Conservation (phyloP, 2,113 vertebrate species). For the Hepsetus odoe region DNA sequence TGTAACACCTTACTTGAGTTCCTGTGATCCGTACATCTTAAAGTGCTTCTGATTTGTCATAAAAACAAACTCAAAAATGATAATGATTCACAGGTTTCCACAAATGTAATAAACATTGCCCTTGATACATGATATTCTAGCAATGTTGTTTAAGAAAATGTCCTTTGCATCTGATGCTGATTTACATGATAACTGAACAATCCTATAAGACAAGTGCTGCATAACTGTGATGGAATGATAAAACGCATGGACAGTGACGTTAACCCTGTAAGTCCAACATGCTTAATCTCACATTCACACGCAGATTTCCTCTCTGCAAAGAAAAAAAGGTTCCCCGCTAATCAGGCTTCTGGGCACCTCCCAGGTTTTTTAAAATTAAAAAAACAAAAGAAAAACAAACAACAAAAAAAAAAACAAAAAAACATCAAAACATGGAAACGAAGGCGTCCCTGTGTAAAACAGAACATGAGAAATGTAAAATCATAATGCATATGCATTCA, state of each 20-base stretch:
- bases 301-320: conserved; percentile 68
- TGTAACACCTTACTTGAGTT: conserved; percentile 76
- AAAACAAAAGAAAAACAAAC: conserved; percentile 68
- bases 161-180: conserved; percentile 43
- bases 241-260: conserved; percentile 84
- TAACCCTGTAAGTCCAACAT: conserved; percentile 98
- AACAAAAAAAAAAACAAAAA: conserved; percentile 65
- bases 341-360: conserved; percentile 85
- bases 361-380: conserved; percentile 71
- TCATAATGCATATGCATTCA: conserved; percentile 59
- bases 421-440: conserved; percentile 96
- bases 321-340: conserved; percentile 70
- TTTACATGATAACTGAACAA: conserved; percentile 68
- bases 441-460: conserved; percentile 78
- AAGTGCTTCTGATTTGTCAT: conserved; percentile 87
- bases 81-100: conserved; percentile 46
- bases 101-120: conserved; percentile 40
- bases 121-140: conserved; percentile 41
- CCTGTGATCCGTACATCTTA: conserved; percentile 62
- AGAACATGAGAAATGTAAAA: conserved; percentile 70
- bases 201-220: conserved; percentile 87
- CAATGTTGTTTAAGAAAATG: conserved; percentile 34
- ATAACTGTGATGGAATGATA: conserved; percentile 70
- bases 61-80: conserved; percentile 81
- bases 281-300: conserved; percentile 80